These are phyloP conservation scores for Catagonus wagneri DNA, from an alignment of 2,113 vertebrate genomes.

Conservation along the genomic window DNA sequence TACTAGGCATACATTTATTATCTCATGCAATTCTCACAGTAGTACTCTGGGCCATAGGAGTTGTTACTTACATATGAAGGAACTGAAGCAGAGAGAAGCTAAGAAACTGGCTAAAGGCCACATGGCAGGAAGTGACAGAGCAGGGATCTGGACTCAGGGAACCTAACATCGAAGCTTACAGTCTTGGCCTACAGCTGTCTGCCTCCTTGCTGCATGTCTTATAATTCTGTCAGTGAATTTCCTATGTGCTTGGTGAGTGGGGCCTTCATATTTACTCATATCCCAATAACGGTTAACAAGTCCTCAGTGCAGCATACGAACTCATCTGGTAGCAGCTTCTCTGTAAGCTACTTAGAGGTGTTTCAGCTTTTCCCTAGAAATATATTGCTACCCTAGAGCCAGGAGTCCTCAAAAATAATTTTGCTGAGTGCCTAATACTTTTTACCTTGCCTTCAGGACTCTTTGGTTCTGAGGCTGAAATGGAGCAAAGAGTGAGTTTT, in stretches of 20 bases:
- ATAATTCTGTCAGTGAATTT: background rate
- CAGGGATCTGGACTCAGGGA: background rate
- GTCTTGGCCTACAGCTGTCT: background rate
- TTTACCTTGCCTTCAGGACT: background rate
- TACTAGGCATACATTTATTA: slow-evolving; percentile 19
- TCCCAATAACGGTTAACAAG: background rate
- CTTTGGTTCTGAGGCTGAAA: background rate
- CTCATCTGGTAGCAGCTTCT: background rate
- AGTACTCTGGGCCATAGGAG: background rate
- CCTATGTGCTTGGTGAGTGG: background rate
- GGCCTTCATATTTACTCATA: background rate
- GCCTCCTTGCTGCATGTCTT: background rate
- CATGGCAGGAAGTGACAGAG: background rate
- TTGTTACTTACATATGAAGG: background rate
- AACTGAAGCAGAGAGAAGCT: background rate
- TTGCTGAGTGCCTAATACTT: background rate
- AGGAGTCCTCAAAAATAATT: background rate
- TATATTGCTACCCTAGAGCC: background rate
- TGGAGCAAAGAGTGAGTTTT: background rate
- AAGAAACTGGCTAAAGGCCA: slow-evolving; percentile 20
- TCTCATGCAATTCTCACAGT: background rate
- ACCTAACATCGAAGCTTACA: background rate
- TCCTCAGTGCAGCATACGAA: background rate
- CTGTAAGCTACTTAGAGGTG: background rate
- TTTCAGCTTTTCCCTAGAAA: background rate